Evolutionary conservation across 2,888 invertebrate genomes (phyloP), one percentile per base, ranked within the genome.

Genomic region (Biston betularia): DNA sequence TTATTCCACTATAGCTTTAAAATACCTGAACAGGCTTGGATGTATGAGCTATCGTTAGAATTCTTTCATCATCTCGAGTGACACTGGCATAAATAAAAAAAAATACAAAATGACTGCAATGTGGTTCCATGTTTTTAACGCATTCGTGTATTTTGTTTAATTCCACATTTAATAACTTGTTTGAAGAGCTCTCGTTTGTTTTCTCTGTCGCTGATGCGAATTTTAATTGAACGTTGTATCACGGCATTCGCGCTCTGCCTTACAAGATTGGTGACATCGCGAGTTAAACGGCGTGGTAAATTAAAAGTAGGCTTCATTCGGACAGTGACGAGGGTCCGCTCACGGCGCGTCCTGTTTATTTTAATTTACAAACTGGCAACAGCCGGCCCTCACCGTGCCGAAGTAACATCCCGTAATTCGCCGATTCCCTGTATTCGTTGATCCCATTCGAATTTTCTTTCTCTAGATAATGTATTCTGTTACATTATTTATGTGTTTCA

Each of bases 291-390:
- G 80, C 82, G 76, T 84, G 83, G 79, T 81, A 84, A 87, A 87
- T 88, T 87, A 86, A 86, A 87, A 85, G 84, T 78, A 80, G 78
- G 75, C 78, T 83, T 82, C 79, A 78, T 65, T 74, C 67, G 73
- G 87, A 87, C 88, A 82, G 80, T 87, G 88, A 88, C 80, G 77
- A 86, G 83, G 88, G 86, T 85, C 61, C 52, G 52, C 48, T 33
- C 46, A 14, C 48, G 50, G 50, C 50, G n/a, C 55, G 71, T 66
- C 54, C 77, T 77, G 71, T 76, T 78, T 78, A 73, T 77, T 79
- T 81, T 78, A 72, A 77, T 78, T 78, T 76, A 57, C 70, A 74
- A 75, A 76, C 75, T 75, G 71, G 69, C 40, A 64, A 65, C 65
- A 71, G 65, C 54, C 63, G 55, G 33, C 50, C 50, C 65, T 69